Evolutionary conservation across 2,113 vertebrate species (phyloP).

Genomic region (Puffinus mauretanicus): DNA sequence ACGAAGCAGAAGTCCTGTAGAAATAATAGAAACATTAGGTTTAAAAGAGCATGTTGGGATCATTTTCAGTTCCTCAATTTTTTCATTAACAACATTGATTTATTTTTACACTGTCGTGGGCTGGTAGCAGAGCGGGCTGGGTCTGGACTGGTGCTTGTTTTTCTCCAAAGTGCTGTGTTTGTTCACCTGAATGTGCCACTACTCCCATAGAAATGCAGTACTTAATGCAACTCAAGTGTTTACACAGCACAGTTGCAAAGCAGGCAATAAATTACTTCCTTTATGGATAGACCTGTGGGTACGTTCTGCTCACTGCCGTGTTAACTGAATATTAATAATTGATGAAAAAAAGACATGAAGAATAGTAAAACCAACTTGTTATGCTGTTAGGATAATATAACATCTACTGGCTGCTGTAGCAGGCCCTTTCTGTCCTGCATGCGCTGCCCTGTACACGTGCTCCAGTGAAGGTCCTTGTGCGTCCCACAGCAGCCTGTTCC

Average conservation of each 20-base stretch:
- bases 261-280: conserved; percentile 35
- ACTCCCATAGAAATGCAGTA: background rate
- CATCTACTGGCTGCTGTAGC: background rate
- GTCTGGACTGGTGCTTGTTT: background rate
- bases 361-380: background rate
- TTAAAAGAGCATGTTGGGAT: background rate
- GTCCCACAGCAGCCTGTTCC: background rate
- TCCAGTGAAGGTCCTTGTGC: background rate
- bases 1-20: background rate
- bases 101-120: background rate
- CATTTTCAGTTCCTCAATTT: background rate
- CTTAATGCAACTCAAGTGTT: background rate
- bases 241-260: background rate
- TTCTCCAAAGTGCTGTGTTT: background rate
- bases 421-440: background rate
- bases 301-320: background rate
- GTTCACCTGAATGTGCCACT: background rate
- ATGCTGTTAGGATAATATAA: background rate
- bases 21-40: background rate
- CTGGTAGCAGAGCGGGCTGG: background rate
- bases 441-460: background rate
- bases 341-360: background rate
- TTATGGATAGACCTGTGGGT: background rate
- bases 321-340: conserved; percentile 34
- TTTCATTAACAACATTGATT: background rate